Evolutionary conservation across 92 coral and sea anemone species (phyloP).

Genomic region (Porites divaricata): DNA sequence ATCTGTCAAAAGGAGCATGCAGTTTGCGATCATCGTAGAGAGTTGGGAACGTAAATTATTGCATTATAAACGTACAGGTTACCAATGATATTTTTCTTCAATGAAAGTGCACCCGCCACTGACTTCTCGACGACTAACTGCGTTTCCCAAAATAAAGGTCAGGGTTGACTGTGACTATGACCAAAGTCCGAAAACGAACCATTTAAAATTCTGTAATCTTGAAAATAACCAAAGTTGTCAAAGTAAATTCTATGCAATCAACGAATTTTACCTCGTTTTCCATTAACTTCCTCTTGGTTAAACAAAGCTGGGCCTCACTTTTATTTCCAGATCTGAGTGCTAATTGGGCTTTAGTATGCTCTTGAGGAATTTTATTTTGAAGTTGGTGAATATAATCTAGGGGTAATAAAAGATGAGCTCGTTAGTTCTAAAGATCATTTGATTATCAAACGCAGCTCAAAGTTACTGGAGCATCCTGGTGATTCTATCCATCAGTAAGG

Average conservation of each 20-base stretch:
- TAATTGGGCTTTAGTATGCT: slow-evolving; percentile 72
- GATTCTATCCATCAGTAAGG: no score
- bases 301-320: slow-evolving; percentile 81
- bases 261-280: slow-evolving; percentile 77
- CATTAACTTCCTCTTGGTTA: slow-evolving; percentile 82
- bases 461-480: no score
- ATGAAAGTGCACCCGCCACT: no score
- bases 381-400: slow-evolving; percentile 78
- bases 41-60: no score
- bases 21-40: no score
- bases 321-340: slow-evolving; percentile 81
- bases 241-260: not conserved
- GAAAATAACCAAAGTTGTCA: not conserved
- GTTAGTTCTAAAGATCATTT: not conserved
- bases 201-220: no score
- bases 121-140: no score
- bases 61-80: no score
- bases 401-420: not conserved
- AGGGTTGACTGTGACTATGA: not conserved
- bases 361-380: slow-evolving; percentile 67
- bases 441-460: no score
- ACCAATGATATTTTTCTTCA: no score
- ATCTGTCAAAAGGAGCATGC: not conserved
- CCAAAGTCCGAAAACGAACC: not conserved
- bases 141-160: not conserved